Evolutionary conservation across 1,140 invertebrate species (phyloP).

Genomic region (Ceratitis capitata): DNA sequence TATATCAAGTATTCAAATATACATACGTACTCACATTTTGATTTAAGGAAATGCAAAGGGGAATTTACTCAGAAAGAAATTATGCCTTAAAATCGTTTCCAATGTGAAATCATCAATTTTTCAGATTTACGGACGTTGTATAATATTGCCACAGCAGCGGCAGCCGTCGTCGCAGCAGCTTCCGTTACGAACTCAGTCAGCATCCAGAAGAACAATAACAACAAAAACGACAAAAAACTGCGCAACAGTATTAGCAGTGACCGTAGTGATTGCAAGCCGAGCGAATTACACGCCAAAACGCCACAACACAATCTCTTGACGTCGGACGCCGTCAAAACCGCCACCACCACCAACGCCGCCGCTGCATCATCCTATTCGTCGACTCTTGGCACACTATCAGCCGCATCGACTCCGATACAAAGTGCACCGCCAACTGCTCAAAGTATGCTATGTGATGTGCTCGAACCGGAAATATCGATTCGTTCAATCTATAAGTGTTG

Average conservation of each 20-base stretch:
- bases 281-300: not conserved
- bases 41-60: not conserved
- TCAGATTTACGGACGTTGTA: slow-evolving; percentile 65
- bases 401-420: slow-evolving; percentile 30
- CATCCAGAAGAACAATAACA: slow-evolving; percentile 22
- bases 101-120: slow-evolving; percentile 51
- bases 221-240: slow-evolving; percentile 19
- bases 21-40: not conserved
- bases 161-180: slow-evolving; percentile 52
- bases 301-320: not conserved
- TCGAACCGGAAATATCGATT: slow-evolving; percentile 60
- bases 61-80: not conserved
- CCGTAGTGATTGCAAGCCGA: not conserved
- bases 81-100: slow-evolving; percentile 29
- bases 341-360: too few relatives aligned
- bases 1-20: not conserved
- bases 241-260: slow-evolving; percentile 34
- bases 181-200: not conserved
- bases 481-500: slow-evolving; percentile 62
- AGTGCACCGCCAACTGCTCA: not conserved
- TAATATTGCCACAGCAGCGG: slow-evolving; percentile 64
- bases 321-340: too few relatives aligned
- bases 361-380: not conserved
- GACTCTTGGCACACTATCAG: not conserved
- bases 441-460: slow-evolving; percentile 47